These are phyloP conservation scores for Xerus inauris DNA, from an alignment of 2,113 vertebrate genomes.

Conservation along the genomic window DNA sequence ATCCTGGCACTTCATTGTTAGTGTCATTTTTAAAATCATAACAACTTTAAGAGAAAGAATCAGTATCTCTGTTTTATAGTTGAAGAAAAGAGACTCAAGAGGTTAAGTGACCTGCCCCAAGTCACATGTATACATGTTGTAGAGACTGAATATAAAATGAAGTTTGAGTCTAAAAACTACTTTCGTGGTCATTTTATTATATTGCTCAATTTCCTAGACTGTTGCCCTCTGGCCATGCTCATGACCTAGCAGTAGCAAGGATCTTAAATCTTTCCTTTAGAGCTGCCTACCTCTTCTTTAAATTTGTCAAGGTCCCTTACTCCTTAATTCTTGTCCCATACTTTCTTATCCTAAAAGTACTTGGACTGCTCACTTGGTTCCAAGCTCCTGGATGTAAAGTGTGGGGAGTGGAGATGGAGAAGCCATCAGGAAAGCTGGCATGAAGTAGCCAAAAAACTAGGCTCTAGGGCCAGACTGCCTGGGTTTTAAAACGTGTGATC, in stretches of 20 bases:
- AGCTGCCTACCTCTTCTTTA: neutral
- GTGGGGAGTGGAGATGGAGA: neutral
- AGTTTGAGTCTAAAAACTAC: neutral
- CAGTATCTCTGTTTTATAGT: neutral
- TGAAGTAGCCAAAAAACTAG: neutral
- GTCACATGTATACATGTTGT: neutral
- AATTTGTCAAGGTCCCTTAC: neutral
- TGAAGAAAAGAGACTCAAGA: neutral
- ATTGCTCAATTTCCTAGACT: neutral
- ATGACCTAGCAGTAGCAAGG: neutral
- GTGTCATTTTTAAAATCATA: neutral
- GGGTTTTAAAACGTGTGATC: neutral
- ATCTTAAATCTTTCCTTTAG: neutral
- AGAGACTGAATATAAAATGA: neutral
- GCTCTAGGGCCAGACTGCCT: neutral
- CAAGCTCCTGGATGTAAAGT: neutral
- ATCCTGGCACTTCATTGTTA: neutral
- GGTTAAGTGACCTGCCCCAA: neutral
- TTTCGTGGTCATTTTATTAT: neutral
- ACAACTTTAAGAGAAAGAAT: neutral
- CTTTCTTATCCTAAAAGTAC: neutral
- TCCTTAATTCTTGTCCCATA: neutral
- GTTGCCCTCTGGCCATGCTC: neutral
- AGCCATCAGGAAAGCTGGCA: neutral
- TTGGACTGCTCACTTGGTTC: neutral